Conservation (phyloP, 2,113 vertebrate genomes). For the Myotis yumanensis region DNA sequence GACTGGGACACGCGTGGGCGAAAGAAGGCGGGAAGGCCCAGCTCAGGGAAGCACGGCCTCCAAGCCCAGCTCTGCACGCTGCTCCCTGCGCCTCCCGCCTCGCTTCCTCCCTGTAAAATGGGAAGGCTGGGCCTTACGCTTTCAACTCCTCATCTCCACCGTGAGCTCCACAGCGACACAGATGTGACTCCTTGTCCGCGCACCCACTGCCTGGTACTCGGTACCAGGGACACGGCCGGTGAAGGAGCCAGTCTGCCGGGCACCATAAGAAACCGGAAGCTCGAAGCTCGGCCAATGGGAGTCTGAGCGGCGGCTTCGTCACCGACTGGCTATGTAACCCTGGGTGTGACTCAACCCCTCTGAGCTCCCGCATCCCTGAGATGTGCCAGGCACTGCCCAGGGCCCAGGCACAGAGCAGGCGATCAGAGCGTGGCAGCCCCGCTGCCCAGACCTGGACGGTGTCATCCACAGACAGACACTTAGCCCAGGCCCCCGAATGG, state of each 20-base stretch:
- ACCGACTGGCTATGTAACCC: not conserved
- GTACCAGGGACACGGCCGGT: not conserved
- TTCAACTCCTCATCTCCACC: not conserved
- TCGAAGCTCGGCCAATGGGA: fast-evolving
- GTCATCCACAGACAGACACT: not conserved
- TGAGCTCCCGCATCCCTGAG: too few relatives aligned
- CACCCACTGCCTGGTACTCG: too few relatives aligned
- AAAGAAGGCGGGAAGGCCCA: not conserved
- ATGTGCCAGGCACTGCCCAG: not conserved
- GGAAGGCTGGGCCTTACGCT: not conserved
- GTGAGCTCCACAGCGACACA: not conserved
- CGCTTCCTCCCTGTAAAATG: not conserved
- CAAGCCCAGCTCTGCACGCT: not conserved
- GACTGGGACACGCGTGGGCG: fast-evolving
- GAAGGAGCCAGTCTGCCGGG: not conserved
- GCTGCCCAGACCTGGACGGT: fast-evolving
- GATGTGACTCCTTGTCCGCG: fast-evolving
- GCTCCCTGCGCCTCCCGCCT: not conserved
- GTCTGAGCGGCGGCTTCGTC: fast-evolving
- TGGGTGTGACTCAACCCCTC: not conserved
- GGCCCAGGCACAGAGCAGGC: fast-evolving
- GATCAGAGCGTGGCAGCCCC: not conserved
- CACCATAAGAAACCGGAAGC: fast-evolving
- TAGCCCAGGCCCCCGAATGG: not conserved
- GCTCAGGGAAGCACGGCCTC: not conserved